Evolutionary conservation across 2,797 vertebrate genomes (phyloP).

Genomic region (Ceyx erithaca): DNA sequence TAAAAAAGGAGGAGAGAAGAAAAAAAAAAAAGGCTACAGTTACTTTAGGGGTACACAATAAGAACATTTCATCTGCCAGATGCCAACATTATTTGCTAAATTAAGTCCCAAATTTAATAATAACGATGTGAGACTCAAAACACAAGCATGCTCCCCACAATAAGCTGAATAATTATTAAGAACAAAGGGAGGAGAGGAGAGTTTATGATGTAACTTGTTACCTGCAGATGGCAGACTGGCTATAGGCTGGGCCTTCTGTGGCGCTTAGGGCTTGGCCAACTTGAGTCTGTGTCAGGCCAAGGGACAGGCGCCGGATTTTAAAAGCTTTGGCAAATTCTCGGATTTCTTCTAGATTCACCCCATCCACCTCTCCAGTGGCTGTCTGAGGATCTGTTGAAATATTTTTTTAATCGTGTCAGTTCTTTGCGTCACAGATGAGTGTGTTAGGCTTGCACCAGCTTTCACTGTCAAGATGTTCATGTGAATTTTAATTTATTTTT

Average conservation of each 20-base stretch:
- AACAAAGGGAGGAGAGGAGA: conserved; percentile 25
- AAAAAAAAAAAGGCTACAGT: neutral
- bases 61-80: neutral
- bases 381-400: conserved; percentile 92
- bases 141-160: neutral
- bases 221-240: conserved; percentile 99
- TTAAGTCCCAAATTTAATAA: neutral
- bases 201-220: conserved; percentile 79
- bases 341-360: conserved; percentile 99
- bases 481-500: neutral
- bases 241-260: conserved; percentile 97
- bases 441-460: neutral
- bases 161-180: neutral
- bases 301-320: conserved; percentile 99
- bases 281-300: conserved; percentile 99
- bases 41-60: neutral
- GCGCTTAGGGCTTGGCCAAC: conserved; percentile 99
- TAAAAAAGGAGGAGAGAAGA: neutral
- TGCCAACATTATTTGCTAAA: neutral
- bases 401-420: conserved; percentile 69
- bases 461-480: neutral
- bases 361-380: conserved; percentile 95
- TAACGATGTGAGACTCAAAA: neutral
- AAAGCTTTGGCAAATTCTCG: conserved; percentile 99
- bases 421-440: neutral